These are phyloP conservation scores for Carapus acus DNA, from an alignment of 2,797 vertebrate species.

Conservation along the genomic window DNA sequence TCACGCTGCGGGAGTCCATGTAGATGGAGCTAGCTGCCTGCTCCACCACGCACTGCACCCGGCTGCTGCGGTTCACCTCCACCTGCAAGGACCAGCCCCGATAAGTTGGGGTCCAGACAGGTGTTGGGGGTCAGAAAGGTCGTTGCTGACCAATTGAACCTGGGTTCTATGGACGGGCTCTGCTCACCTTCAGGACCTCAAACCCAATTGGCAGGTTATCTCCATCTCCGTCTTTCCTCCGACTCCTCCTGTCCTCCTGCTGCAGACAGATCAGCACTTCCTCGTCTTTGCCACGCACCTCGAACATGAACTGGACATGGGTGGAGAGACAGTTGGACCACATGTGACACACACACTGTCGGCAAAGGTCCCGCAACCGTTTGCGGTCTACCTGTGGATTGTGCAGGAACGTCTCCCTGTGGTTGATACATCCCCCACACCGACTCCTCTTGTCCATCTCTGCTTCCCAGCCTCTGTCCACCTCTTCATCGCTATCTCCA, in stretches of 20 bases:
- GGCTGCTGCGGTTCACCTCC: constrained; percentile 75
- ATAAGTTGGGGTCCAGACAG: not conserved
- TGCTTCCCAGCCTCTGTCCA: constrained; percentile 41
- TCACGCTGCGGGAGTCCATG: constrained; percentile 79
- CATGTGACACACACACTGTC: not conserved
- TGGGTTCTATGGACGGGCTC: too few species aligned
- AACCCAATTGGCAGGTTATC: constrained; percentile 80
- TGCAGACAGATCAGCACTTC: constrained; percentile 78
- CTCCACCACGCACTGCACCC: constrained; percentile 71
- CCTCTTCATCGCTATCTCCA: constrained; percentile 4
- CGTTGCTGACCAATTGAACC: too few species aligned
- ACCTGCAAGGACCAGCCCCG: constrained; percentile 53
- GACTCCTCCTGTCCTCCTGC: constrained; percentile 76
- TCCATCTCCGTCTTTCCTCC: constrained; percentile 70
- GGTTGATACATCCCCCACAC: constrained; percentile 80
- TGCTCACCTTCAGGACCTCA: constrained; percentile 75
- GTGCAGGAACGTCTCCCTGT: constrained; percentile 76
- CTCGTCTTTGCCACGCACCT: constrained; percentile 63
- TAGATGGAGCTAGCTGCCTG: constrained; percentile 77
- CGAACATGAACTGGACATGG: constrained; percentile 72
- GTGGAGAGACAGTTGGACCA: not conserved
- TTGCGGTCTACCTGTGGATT: constrained; percentile 73
- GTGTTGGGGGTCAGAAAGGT: too few species aligned
- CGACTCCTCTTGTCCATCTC: constrained; percentile 70
- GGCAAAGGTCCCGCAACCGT: not conserved